Base-by-base conservation (phyloP, 2,797 vertebrate genomes). In the Microtus californicus region DNA sequence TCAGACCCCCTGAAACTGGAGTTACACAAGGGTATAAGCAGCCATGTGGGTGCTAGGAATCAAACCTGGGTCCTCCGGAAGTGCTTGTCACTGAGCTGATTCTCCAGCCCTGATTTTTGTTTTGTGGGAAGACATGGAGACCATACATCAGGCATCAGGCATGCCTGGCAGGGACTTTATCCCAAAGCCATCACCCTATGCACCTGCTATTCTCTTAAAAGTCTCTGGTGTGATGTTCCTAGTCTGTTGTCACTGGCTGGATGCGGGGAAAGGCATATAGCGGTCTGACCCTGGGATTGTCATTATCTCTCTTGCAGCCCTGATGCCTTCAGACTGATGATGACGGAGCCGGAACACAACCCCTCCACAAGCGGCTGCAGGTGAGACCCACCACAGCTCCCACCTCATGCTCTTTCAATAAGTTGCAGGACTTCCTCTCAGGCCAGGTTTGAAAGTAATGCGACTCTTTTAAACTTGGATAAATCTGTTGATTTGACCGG, bases 351-450 rank as follows among this genome's bases (percentile, higher is more conserved):
- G 1, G 99, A 99, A 94, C 99, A 99, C 98, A 99, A 99, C 98
- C 99, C 99, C 0, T 99, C 99, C 34, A 99, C 99, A 89, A 99
- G 99, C 8, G 99, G 99, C 97, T 99, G 99, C 99, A 99, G 99
- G 99, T 99, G 97, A 98, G 98, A 92, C 95, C 13, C 21, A 1
- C 31, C 13, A 4, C 27, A 4, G 1, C n/a, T 5, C 40, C n/a
- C 2, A 9, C 51, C 19, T 61, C 1, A 40, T 5, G 2, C 51
- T 31, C 71, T 29, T 45, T 4, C 0, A 23, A 9, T 12, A 19
- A 29, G 34, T 61, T 6, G 0, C 2, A 34, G 23, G 40, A 15
- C 12, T 21, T 69, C 48, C 31, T 40, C 0, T 4, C 29, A 21
- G 89, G 56, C 13, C 12, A 31, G 51, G 13, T 63, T 9, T 63